Conservation (phyloP, 2,113 vertebrate genomes). For the Paralichthys olivaceus region DNA sequence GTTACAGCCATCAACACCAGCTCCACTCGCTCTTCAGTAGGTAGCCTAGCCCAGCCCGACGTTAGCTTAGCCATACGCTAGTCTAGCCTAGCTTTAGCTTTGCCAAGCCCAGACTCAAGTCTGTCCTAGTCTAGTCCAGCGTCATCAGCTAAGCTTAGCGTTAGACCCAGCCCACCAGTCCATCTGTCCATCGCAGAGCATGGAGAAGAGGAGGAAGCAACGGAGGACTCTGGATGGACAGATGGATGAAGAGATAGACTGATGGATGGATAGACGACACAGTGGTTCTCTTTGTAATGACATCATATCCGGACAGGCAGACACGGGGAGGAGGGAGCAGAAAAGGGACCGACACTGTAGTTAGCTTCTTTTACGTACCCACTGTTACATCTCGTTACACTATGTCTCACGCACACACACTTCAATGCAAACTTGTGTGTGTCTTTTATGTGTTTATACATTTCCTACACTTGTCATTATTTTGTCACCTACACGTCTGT, state of each 20-base stretch:
- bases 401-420: constrained; percentile 38
- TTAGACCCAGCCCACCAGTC: constrained; percentile 46
- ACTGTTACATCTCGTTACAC: constrained; percentile 8
- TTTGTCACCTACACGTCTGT: constrained; percentile 31
- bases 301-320: constrained; percentile 74
- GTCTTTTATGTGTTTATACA: constrained; percentile 27
- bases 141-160: constrained; percentile 58
- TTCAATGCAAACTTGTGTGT: constrained; percentile 5
- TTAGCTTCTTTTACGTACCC: constrained; percentile 53
- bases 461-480: constrained; percentile 35
- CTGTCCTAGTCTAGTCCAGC: constrained; percentile 62
- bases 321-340: constrained; percentile 30
- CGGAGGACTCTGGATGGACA: constrained; percentile 25
- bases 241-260: constrained; percentile 41
- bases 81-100: constrained; percentile 71
- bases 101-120: constrained; percentile 57
- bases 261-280: constrained; percentile 43
- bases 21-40: constrained; percentile 95
- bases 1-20: constrained; percentile 92
- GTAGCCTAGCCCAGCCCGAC: constrained; percentile 74
- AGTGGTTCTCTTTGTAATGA: constrained; percentile 19
- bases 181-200: constrained; percentile 57
- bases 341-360: constrained; percentile 48
- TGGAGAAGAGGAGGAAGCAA: constrained; percentile 28
- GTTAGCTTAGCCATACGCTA: constrained; percentile 52